phyloP scores from a whole-genome alignment of 2,797 vertebrate species.

The Crax fasciolata region DNA sequence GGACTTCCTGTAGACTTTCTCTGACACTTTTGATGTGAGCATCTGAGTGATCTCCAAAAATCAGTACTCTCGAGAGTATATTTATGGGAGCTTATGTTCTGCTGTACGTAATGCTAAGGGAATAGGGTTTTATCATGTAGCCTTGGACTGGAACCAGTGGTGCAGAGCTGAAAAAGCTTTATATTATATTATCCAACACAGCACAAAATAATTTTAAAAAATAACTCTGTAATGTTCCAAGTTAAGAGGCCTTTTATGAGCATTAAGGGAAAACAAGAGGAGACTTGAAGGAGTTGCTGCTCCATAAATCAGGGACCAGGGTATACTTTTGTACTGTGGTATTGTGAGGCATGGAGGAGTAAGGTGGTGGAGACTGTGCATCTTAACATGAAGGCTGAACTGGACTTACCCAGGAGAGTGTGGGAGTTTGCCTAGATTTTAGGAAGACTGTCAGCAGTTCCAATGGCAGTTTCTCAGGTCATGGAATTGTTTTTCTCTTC shows the following conservation, averaged over 20 bases:
- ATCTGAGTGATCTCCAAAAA: neutral
- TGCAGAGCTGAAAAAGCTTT: constrained; percentile 6
- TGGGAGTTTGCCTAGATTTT: neutral
- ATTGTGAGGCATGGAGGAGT: neutral
- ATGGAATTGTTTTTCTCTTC: neutral
- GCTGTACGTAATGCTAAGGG: neutral
- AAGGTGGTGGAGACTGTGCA: neutral
- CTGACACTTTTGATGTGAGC: neutral
- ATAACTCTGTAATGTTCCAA: neutral
- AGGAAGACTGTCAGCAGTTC: neutral
- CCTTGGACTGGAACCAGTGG: neutral
- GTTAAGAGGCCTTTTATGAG: constrained; percentile 9
- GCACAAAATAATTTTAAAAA: constrained; percentile 12
- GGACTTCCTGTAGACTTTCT: neutral
- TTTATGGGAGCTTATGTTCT: neutral
- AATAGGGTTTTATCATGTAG: neutral
- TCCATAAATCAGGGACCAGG: accelerated
- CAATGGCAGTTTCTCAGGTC: neutral
- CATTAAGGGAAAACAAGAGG: neutral
- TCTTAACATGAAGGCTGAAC: neutral
- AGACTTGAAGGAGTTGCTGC: neutral
- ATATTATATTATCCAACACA: neutral
- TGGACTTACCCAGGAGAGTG: neutral
- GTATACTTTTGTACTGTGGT: neutral
- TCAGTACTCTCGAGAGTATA: neutral